Conservation (phyloP, 1,140 invertebrate genomes). For the Bombus superbus region DNA sequence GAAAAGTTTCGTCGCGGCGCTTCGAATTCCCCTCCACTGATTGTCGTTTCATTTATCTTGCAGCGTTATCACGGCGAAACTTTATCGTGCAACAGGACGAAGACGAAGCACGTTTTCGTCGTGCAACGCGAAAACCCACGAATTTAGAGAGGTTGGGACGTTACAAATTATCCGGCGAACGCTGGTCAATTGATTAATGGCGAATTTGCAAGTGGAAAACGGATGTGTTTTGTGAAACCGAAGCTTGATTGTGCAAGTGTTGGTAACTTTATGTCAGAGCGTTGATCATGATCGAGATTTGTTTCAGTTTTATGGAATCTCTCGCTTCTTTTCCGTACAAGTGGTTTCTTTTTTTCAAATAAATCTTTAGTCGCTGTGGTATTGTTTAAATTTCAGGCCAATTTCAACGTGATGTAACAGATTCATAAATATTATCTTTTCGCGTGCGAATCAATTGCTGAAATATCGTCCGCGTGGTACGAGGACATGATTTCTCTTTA, state of each 20-base stretch:
- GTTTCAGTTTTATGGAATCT: background rate
- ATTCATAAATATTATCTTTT: too few species aligned
- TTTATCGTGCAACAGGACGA: background rate
- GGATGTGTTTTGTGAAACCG: background rate
- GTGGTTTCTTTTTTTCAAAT: too few species aligned
- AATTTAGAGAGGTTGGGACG: background rate
- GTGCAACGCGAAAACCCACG: too few species aligned
- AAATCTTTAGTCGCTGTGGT: too few species aligned
- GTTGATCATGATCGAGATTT: background rate
- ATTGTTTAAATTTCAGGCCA: background rate
- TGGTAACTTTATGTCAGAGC: background rate
- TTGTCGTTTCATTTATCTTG: slow-evolving; percentile 33
- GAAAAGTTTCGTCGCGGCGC: background rate
- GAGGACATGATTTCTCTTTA: too few species aligned
- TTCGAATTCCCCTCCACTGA: background rate
- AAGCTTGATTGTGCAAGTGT: background rate
- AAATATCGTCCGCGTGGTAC: too few species aligned
- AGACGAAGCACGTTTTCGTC: background rate
- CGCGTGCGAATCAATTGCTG: too few species aligned
- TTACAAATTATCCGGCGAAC: background rate
- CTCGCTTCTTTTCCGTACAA: too few species aligned
- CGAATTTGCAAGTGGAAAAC: too few species aligned
- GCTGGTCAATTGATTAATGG: background rate
- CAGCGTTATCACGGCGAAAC: background rate
- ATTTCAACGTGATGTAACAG: too few species aligned